Evolutionary conservation across 2,888 invertebrate species (phyloP), one percentile per base, ranked within the genome.

Genomic region (Eupithecia exiguata): DNA sequence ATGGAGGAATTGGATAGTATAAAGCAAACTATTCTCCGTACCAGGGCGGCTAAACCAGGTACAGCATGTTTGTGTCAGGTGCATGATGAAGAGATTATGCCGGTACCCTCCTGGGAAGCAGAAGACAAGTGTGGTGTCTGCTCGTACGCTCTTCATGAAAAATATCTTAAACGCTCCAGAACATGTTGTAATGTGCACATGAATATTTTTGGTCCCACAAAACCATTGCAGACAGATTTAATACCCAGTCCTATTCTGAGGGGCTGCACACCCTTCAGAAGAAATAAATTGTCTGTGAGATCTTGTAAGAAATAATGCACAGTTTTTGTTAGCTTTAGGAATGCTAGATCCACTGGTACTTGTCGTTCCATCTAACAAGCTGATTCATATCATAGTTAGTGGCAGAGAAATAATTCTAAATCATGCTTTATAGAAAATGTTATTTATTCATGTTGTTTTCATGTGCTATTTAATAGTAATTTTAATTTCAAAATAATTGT

Each of bases 61-160:
- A 92, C 78, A 79, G 83, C 82, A 53, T 84, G 85, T 87, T 84
- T 89, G 73, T 94, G 93, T 80, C 88, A 88, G 83, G 93, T 94
- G 18, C 85, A 90, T 74, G 92, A 94, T 83, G 88, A 87, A 68
- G 89, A 92, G 84, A 78, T 90, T 46, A 85, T 92, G 63, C 92
- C 93, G 1, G 88, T 92, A 40, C 93, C 93, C 0, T 83, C 85
- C 9, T 94, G 94, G 94, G 86, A 84, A 71, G 87, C 91, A 0
- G 89, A 89, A 75, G 82, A 78, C 62, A 80, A 82, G 75, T 88
- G 87, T 80, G 82, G 82, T 74, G 82, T 81, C 74, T 87, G 86
- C 77, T 74, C 80, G n/a, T 80, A 83, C 69, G 78, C 72, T 70
- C 61, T 72, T 68, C 79, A 79, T 18, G 76, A 82, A 58, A 79